Evolutionary conservation across 2,113 vertebrate species (phyloP), one percentile per base, ranked within the genome.

Genomic region (Ictalurus punctatus): DNA sequence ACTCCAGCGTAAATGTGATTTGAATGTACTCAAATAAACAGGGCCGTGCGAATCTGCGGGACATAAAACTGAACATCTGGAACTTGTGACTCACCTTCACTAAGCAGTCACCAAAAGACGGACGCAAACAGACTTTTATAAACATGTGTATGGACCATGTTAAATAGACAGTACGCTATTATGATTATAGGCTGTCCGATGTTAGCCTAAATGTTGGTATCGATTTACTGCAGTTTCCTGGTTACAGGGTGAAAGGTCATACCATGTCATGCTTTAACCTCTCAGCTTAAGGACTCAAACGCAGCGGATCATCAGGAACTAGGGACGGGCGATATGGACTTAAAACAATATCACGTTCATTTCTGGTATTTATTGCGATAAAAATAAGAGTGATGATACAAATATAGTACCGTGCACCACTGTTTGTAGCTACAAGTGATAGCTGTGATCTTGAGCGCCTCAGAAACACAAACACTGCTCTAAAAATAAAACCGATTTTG

Each of bases 11-110:
- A 58, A 56, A 30, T 61, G 58, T 10, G 21, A 61, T 63, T 83
- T 83, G 81, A 83, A 83, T 83, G 25, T 83, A 83, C 34, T 83
- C 81, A 83, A 83, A 83, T 83, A 63, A 61, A 63, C 58, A 27
- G 2, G 34, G 21, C 12, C 16, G 58, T 16, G 52, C 2, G 23
- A 25, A 7, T 58, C 80, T 82, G 8, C 5, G 19, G 23, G 27
- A 19, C n/a, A 34, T 58, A 79, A 19, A 40, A 83, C 34, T 63
- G 58, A 63, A 83, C 81, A 83, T 83, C 81, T 83, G 81, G 58
- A 63, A 7, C 81, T 25, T 27, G 58, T 83, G 81, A 83, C 21
- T 63, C 34, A 83, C 40, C 73, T 44, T 56, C 52, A 34, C 52
- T 81, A 58, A 34, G 52, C 54, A 81, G n/a, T 21, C 17, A 34